Percentiles rank a stretch among this genome's conserved stretches.
These are phyloP conservation scores for Noturus placidus DNA, from an alignment of 2,113 vertebrate species.

Conservation along the genomic window DNA sequence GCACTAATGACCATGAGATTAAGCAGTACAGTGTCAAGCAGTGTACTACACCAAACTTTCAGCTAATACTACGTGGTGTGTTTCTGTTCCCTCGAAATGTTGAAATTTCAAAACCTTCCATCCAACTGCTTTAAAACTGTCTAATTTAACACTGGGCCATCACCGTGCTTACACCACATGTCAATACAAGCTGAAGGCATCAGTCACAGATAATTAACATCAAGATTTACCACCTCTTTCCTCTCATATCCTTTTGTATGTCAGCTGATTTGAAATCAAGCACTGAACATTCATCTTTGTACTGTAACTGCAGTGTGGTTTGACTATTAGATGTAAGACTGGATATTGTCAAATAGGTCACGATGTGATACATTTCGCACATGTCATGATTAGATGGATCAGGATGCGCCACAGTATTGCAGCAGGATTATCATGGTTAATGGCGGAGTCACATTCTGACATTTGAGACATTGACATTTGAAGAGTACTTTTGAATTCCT, in stretches of 20 bases:
- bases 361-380: too few species aligned
- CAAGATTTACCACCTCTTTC: background rate
- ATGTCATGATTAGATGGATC: background rate
- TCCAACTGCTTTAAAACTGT: background rate
- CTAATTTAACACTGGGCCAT: background rate
- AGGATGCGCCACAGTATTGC: background rate
- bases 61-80: background rate
- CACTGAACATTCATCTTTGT: background rate
- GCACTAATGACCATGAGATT: background rate
- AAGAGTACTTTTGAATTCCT: background rate
- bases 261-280: background rate
- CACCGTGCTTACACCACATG: background rate
- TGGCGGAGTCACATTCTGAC: background rate
- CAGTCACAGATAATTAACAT: background rate
- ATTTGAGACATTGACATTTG: background rate
- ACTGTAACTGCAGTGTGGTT: background rate
- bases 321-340: background rate
- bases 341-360: background rate
- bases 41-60: background rate
- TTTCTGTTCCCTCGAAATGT: background rate
- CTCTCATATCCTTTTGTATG: background rate
- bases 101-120: background rate
- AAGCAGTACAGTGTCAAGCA: background rate
- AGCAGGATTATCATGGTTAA: background rate
- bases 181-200: background rate